These are phyloP conservation scores for Silvanus unidentatus DNA, from an alignment of 2,888 invertebrate genomes.

Conservation along the genomic window DNA sequence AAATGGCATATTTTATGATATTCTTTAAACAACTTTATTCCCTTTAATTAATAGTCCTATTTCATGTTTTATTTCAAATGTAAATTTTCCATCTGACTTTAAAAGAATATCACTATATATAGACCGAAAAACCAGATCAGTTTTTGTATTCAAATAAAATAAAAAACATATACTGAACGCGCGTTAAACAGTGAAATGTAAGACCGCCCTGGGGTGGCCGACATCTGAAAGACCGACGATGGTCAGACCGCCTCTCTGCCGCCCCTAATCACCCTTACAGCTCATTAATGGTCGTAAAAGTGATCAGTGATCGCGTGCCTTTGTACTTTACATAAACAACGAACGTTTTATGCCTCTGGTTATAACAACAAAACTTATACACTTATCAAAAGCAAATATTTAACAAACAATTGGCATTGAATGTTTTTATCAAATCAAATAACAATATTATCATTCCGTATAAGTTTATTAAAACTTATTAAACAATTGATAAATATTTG, in stretches of 20 bases:
- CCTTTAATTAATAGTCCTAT: too few species aligned
- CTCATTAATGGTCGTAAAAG: slow-evolving; percentile 24
- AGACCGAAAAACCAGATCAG: too few species aligned
- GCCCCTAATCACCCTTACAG: slow-evolving; percentile 22
- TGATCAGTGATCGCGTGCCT: slow-evolving; percentile 20
- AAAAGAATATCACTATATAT: too few species aligned
- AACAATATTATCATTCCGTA: too few species aligned
- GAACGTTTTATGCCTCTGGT: slow-evolving; percentile 4
- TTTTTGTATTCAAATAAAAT: not conserved
- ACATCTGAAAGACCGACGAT: slow-evolving; percentile 18
- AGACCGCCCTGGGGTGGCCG: slow-evolving; percentile 10
- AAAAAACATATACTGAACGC: slow-evolving; percentile 4
- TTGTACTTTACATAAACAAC: slow-evolving; percentile 5
- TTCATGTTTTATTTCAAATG: too few species aligned
- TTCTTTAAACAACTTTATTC: too few species aligned
- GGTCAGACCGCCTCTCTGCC: slow-evolving; percentile 17
- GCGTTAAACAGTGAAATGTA: slow-evolving; percentile 1
- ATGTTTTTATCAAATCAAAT: too few species aligned
- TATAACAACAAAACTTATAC: not conserved
- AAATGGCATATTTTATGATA: too few species aligned
- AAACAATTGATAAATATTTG: too few species aligned
- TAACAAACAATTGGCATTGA: too few species aligned
- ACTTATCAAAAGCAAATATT: not conserved
- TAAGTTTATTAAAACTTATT: too few species aligned
- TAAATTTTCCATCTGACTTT: too few species aligned